These are phyloP conservation scores for Tragelaphus imberbis DNA, from an alignment of 2,113 vertebrate genomes.

Conservation along the genomic window DNA sequence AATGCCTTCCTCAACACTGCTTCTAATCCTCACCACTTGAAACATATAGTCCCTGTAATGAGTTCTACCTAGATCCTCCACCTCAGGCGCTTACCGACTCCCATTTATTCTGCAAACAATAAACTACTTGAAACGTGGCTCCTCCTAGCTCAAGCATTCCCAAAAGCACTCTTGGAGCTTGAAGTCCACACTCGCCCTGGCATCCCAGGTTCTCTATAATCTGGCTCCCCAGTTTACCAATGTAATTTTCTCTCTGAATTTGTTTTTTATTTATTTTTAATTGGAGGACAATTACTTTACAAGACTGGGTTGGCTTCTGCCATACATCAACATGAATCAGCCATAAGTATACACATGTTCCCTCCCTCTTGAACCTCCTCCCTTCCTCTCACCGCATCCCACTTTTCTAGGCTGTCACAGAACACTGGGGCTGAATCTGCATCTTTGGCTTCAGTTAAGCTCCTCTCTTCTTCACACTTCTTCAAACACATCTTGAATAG, in stretches of 20 bases:
- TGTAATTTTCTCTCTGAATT: not conserved
- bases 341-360: not conserved
- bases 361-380: not conserved
- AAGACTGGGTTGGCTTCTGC: not conserved
- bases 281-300: not conserved
- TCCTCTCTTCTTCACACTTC: not conserved
- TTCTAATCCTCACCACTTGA: not conserved
- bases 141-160: not conserved
- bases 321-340: not conserved
- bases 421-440: not conserved
- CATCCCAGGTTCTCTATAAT: not conserved
- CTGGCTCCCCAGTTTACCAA: not conserved
- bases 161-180: not conserved
- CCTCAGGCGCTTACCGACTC: not conserved
- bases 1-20: not conserved
- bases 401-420: not conserved
- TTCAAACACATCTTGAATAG: not conserved
- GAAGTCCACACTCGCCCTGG: not conserved
- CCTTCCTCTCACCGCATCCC: not conserved
- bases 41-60: fast-evolving
- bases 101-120: not conserved
- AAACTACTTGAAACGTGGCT: not conserved
- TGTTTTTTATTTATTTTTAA: not conserved
- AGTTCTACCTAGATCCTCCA: not conserved
- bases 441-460: not conserved